Base-by-base conservation (phyloP, 2,797 vertebrate species). In the Amblyopsis hoosieri region DNA sequence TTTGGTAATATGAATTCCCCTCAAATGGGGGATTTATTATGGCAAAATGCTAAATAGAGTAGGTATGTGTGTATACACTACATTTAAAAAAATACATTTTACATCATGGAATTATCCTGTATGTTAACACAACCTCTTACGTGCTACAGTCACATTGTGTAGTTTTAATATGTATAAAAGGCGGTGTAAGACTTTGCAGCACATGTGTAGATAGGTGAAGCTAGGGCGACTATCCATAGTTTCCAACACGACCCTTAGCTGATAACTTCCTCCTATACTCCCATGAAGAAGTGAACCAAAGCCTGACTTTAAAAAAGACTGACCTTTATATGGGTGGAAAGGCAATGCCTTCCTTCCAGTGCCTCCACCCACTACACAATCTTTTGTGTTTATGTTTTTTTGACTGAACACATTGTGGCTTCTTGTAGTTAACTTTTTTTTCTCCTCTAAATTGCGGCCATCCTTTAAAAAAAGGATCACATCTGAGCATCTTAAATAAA, bases 401-500 rank as follows among this genome's bases (percentile, higher is more conserved):
- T 53, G 57, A 48, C 67, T 65, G 23, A 53, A 71, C 62, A 64
- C 65, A 64, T 55, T 53, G 60, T 57, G 45, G 60, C 65, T 59
- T 79, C 62, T 57, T 47, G 46, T 45, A 52, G 54, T 63, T 58
- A 11, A 55, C 42, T 37, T 14, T 45, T 68, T 67, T 65, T 66
- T 62, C 57, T 57, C 14, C 47, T 53, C 42, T 62, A 60, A 57
- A 56, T 70, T 75, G 68, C 14, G 57, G 54, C 72, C 64, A 56
- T 73, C 45, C 50, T 48, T 52, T 50, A 57, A 69, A 57, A 57
- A 52, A 49, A 62, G 51, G 59, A 60, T 71, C 57, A 57, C 62
- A 77, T 79, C 57, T 67, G 49, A 65, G 42, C 73, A 75, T 80
- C 68, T 84, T 73, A 88, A 76, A 79, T 77, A 84, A 83, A 87